Percentiles rank a stretch among this genome's conserved stretches.
These are phyloP conservation scores for Sepioteuthis lessoniana DNA, from an alignment of 2,888 invertebrate genomes.

Conservation along the genomic window DNA sequence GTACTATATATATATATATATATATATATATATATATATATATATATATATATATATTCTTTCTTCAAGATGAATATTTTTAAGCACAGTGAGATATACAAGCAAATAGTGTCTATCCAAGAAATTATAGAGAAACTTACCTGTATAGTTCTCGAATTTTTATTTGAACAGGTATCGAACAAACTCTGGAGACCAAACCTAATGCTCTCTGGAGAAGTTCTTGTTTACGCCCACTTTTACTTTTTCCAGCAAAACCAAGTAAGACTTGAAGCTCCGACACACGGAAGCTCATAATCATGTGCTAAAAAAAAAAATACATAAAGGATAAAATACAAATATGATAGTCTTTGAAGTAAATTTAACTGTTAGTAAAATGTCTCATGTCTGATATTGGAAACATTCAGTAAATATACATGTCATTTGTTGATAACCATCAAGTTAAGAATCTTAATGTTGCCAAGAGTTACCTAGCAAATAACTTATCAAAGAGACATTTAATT, in stretches of 20 bases:
- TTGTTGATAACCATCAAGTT: too few species aligned
- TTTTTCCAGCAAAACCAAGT: conserved; percentile 85
- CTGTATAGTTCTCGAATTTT: conserved; percentile 83
- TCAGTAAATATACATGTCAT: too few species aligned
- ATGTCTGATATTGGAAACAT: too few species aligned
- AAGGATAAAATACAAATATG: neutral
- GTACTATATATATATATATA: too few species aligned
- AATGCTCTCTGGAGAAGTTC: conserved; percentile 85
- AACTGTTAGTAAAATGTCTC: neutral
- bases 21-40: too few species aligned
- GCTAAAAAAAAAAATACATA: conserved; percentile 66
- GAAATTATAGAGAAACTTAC: conserved; percentile 63
- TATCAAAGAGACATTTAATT: too few species aligned
- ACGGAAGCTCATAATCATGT: conserved; percentile 83
- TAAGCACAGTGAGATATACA: neutral
- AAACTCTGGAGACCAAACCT: conserved; percentile 80
- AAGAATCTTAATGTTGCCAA: too few species aligned
- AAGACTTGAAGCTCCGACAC: conserved; percentile 89
- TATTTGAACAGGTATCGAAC: conserved; percentile 80
- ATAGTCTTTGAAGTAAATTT: neutral
- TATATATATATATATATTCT: neutral
- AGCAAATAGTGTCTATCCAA: neutral
- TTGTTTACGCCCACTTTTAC: conserved; percentile 86
- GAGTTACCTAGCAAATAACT: too few species aligned
- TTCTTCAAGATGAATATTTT: neutral